These are phyloP conservation scores for Drosophila testacea DNA, from an alignment of 2,888 invertebrate genomes.

Conservation along the genomic window DNA sequence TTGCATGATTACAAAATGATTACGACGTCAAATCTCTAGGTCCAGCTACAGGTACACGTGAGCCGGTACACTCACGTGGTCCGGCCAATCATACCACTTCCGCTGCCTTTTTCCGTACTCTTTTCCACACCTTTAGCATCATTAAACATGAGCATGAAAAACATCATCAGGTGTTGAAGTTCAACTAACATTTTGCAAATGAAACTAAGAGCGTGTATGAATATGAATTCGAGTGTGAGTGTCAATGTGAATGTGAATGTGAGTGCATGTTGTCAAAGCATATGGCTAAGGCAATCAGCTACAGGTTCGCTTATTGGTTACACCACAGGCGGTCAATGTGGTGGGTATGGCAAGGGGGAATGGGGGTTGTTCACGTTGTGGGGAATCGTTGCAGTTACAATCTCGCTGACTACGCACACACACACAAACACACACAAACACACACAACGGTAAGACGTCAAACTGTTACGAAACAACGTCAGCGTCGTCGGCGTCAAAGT, in stretches of 20 bases:
- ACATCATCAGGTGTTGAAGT: slow-evolving; percentile 16
- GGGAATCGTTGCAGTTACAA: slow-evolving; percentile 8
- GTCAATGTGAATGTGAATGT: not conserved
- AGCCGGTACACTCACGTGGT: slow-evolving; percentile 42
- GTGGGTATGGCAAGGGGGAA: not conserved
- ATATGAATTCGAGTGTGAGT: not conserved
- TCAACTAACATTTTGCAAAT: slow-evolving; percentile 8
- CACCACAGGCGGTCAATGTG: slow-evolving; percentile 2
- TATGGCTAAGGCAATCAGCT: slow-evolving; percentile 22
- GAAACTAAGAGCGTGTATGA: not conserved
- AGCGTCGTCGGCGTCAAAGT: slow-evolving; percentile 20
- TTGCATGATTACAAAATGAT: slow-evolving; percentile 33
- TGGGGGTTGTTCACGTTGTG: slow-evolving; percentile 30
- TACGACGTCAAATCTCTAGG: not conserved
- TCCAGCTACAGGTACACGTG: slow-evolving; percentile 48
- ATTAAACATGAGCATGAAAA: not conserved
- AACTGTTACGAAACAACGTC: slow-evolving; percentile 53
- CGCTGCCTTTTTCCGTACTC: not conserved
- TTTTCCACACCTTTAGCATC: not conserved
- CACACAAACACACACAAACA: slow-evolving; percentile 2
- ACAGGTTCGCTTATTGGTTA: slow-evolving; percentile 20
- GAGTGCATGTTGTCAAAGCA: slow-evolving; percentile 1
- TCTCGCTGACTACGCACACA: slow-evolving; percentile 19
- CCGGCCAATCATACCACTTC: slow-evolving; percentile 19
- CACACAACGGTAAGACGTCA: slow-evolving; percentile 37